Base-by-base conservation (phyloP, 1,140 invertebrate species). In the Drosophila oshimai region DNA sequence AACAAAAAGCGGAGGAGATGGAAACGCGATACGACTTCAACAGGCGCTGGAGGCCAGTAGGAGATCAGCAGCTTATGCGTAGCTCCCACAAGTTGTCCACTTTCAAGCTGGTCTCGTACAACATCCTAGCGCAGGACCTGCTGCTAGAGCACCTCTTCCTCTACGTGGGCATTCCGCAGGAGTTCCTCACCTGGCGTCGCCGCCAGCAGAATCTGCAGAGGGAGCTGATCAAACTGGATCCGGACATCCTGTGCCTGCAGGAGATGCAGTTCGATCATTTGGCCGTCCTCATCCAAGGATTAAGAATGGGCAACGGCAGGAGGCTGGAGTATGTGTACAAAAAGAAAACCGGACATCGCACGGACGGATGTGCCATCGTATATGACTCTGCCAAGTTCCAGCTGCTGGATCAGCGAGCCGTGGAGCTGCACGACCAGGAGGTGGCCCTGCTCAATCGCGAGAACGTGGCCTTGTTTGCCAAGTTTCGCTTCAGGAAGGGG, bases 331-430 rank as follows among this genome's bases (percentile, higher is more conserved):
- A 94, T 13, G 79, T 95, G 1, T 97, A 93, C 81, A 96, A 96
- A 90, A 94, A 95, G 79, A 93, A 95, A 79, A 97, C 96, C 2
- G 94, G 95, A 1, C 79, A 91, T 15, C 69, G 95, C 68, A 87
- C 86, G 7, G 97, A 98, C 91, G 97, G 97, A 0, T 97, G 96
- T 92, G 96, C 96, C 1, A 96, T 97, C 36, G 96, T 96, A 88
- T 98, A 94, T 78, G 95, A 95, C 73, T 81, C 90, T 2, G 88
- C 91, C 1, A 92, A 93, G 51, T 96, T 97, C 72, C 80, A 92
- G 29, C 71, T 96, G 18, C 65, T 94, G 10, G 92, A 94, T n/a
- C 91, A 93, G 41, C 90, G 92, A 1, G 92, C 91, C 28, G 94
- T 98, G 1, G 94, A 96, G 73, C 95, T 93, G 70, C 91, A 90